phyloP scores from a whole-genome alignment of 2,888 invertebrate species.

The Yponomeuta sedellus region DNA sequence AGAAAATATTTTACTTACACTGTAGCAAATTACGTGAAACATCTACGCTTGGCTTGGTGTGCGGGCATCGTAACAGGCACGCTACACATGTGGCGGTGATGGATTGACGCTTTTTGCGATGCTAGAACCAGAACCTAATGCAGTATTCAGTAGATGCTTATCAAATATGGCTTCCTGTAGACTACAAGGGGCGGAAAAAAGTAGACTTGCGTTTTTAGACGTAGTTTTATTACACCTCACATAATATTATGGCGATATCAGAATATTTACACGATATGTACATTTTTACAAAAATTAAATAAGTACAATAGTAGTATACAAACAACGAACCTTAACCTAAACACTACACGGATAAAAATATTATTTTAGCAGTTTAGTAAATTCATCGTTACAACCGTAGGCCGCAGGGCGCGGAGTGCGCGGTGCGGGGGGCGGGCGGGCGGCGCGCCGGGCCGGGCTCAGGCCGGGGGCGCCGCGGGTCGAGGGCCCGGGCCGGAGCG shows the following conservation, averaged over 20 bases:
- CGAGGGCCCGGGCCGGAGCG: slow-evolving; percentile 23
- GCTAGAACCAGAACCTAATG: background rate
- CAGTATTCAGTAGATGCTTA: background rate
- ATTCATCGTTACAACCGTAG: slow-evolving; percentile 68
- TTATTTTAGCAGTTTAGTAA: slow-evolving; percentile 57
- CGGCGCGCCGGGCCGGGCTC: background rate
- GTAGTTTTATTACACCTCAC: slow-evolving; percentile 62
- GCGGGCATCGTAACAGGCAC: background rate
- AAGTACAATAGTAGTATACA: slow-evolving; percentile 33
- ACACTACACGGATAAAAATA: slow-evolving; percentile 52
- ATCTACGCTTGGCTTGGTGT: background rate
- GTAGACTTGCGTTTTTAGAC: slow-evolving; percentile 21
- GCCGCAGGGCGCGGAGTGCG: slow-evolving; percentile 27
- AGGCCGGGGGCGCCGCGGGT: slow-evolving; percentile 13
- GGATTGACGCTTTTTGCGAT: background rate
- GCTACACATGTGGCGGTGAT: background rate
- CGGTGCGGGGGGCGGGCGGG: no score
- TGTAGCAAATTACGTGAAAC: background rate
- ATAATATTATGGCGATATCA: slow-evolving; percentile 54
- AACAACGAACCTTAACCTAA: slow-evolving; percentile 40
- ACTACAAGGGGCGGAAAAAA: background rate
- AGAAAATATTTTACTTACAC: background rate
- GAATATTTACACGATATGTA: slow-evolving; percentile 75
- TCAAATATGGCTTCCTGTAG: no score
- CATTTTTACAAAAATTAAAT: slow-evolving; percentile 55